phyloP scores from a whole-genome alignment of 1,140 invertebrate species.

The Listronotus oregonensis region DNA sequence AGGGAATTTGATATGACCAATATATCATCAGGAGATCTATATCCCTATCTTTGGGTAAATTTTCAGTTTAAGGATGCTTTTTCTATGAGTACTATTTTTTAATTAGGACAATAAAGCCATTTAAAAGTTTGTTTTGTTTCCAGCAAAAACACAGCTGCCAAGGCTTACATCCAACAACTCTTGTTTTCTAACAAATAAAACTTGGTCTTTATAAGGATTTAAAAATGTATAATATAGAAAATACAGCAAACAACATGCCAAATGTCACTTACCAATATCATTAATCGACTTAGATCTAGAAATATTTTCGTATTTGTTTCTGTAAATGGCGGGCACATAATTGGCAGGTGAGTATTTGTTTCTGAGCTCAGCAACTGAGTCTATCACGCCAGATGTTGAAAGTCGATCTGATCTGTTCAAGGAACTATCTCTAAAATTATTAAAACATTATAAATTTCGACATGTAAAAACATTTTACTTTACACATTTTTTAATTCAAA shows the following conservation, averaged over 20 bases:
- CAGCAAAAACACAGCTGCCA: too few relatives aligned
- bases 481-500: neutral
- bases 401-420: constrained; percentile 43
- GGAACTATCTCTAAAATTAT: constrained; percentile 41
- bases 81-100: too few relatives aligned
- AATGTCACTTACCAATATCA: constrained; percentile 56
- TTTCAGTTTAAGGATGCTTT: too few relatives aligned
- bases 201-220: too few relatives aligned
- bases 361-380: constrained; percentile 63
- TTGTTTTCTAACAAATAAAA: too few relatives aligned
- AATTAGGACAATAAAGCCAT: too few relatives aligned
- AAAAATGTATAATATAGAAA: too few relatives aligned
- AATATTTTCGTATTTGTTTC: constrained; percentile 55
- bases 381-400: constrained; percentile 48
- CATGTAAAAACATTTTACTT: neutral
- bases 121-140: too few relatives aligned
- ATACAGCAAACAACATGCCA: too few relatives aligned
- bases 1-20: too few relatives aligned
- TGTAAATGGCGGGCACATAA: constrained; percentile 64
- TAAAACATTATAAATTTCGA: neutral
- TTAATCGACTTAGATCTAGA: constrained; percentile 62
- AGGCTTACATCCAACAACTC: too few relatives aligned
- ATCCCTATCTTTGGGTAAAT: neutral
- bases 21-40: neutral
- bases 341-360: constrained; percentile 67